Evolutionary conservation across 2,888 invertebrate species (phyloP).

Genomic region (Leptinotarsa haldemani): DNA sequence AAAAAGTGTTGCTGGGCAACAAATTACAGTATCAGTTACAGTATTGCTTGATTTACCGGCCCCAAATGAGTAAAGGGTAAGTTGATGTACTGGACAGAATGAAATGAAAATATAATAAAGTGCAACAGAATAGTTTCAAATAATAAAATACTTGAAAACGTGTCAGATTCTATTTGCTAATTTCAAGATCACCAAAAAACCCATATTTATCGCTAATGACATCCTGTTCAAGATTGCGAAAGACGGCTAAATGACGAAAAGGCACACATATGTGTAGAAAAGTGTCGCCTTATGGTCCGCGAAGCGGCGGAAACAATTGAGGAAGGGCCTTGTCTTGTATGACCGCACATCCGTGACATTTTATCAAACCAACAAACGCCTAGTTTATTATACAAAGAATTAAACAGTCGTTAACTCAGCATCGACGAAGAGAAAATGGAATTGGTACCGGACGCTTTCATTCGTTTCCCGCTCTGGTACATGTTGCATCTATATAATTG

Average conservation of each 20-base stretch:
- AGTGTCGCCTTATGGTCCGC: neutral
- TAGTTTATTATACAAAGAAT: neutral
- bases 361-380: constrained; percentile 4
- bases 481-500: constrained; percentile 2
- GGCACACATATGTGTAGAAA: neutral
- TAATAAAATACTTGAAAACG: too few relatives aligned
- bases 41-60: too few relatives aligned
- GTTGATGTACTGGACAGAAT: too few relatives aligned
- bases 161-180: neutral
- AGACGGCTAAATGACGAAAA: neutral
- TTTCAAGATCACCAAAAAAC: neutral
- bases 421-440: constrained; percentile 13
- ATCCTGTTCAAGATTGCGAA: neutral
- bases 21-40: too few relatives aligned
- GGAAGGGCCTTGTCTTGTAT: constrained; percentile 18
- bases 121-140: too few relatives aligned
- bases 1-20: too few relatives aligned
- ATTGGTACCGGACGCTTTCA: constrained; percentile 15
- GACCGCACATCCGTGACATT: constrained; percentile 18
- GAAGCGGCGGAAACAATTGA: constrained; percentile 10
- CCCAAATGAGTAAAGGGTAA: too few relatives aligned
- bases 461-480: constrained; percentile 2
- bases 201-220: neutral
- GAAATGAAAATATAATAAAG: too few relatives aligned
- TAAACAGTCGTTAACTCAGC: constrained; percentile 2